Evolutionary conservation across 2,113 vertebrate species (phyloP).

Genomic region (Anhinga rufa): DNA sequence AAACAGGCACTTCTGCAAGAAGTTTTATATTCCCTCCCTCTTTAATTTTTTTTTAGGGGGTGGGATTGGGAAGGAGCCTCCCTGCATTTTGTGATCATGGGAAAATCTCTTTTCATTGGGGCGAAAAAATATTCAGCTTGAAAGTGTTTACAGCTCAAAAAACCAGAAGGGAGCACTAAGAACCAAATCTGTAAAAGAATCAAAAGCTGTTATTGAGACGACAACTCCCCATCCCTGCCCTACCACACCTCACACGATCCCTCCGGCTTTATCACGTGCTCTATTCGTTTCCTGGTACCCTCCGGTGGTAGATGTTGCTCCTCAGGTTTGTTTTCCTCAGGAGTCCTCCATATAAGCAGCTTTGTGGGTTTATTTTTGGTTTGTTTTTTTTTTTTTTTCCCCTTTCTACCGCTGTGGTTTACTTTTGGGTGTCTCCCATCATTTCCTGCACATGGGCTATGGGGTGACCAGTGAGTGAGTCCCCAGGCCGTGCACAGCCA

Average conservation of each 20-base stretch:
- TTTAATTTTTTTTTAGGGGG: not conserved
- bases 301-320: rapidly evolving
- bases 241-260: not conserved
- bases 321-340: not conserved
- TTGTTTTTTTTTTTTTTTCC: not conserved
- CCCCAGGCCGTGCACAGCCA: rapidly evolving
- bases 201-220: no score
- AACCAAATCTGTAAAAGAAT: not conserved
- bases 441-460: not conserved
- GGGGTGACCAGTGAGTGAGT: not conserved
- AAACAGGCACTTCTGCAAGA: not conserved
- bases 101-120: not conserved
- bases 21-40: not conserved
- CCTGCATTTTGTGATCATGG: not conserved
- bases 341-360: not conserved
- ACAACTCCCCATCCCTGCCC: not conserved
- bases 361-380: no score
- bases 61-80: not conserved
- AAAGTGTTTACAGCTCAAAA: not conserved
- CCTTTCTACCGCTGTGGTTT: rapidly evolving
- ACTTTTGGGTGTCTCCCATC: not conserved
- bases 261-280: not conserved
- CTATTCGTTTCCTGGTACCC: not conserved
- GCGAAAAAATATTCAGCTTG: not conserved
- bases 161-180: not conserved